Evolutionary conservation across 2,113 vertebrate species (phyloP).

Genomic region (Plecotus auritus): DNA sequence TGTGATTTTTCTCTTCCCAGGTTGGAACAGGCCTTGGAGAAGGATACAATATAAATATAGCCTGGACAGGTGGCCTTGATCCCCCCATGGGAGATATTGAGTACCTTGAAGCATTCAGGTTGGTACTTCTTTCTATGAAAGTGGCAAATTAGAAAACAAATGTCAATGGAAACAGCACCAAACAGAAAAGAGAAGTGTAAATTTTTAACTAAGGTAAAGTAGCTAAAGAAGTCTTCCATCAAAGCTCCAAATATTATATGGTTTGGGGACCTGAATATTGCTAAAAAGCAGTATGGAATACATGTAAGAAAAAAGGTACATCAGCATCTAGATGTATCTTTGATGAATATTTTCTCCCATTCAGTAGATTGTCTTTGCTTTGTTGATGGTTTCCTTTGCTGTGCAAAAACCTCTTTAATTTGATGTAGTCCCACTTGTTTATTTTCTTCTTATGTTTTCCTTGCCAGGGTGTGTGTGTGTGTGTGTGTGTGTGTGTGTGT

Average conservation of each 20-base stretch:
- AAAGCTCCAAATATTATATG: background rate
- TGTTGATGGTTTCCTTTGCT: background rate
- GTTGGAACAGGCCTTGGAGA: constrained; percentile 81
- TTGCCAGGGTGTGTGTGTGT: background rate
- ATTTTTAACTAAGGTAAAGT: background rate
- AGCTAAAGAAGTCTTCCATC: background rate
- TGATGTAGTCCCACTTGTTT: background rate
- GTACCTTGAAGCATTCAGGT: constrained; percentile 88
- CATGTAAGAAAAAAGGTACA: background rate
- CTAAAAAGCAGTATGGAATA: background rate
- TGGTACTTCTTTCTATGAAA: constrained; percentile 67
- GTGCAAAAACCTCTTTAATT: background rate
- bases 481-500: too few relatives aligned
- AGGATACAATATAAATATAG: constrained; percentile 85
- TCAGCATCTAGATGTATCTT: background rate
- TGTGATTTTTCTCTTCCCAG: constrained; percentile 75
- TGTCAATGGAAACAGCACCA: constrained; percentile 4
- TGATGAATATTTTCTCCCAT: background rate
- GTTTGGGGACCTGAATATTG: background rate
- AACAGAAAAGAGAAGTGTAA: constrained; percentile 34
- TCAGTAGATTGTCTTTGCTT: background rate
- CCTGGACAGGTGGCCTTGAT: constrained; percentile 89
- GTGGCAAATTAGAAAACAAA: constrained; percentile 47
- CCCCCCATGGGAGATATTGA: constrained; percentile 85
- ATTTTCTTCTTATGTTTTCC: background rate